phyloP scores from a whole-genome alignment of 1,140 invertebrate genomes.

The Tetramorium parvispinum region DNA sequence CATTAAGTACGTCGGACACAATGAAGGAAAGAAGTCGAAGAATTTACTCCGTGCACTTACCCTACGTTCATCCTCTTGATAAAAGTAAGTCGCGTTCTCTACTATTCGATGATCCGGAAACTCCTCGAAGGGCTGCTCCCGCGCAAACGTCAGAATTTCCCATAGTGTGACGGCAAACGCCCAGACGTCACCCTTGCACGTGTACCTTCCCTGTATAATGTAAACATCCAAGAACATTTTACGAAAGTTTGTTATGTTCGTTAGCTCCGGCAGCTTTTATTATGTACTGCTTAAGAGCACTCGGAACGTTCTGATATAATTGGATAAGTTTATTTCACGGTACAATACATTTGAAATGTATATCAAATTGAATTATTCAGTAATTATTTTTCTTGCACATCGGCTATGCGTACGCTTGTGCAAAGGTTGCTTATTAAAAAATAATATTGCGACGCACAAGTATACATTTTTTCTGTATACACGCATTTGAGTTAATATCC shows the following conservation, averaged over 20 bases:
- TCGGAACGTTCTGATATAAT: not conserved
- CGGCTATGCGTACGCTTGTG: too few relatives aligned
- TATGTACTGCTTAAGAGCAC: constrained; percentile 12
- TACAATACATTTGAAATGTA: not conserved
- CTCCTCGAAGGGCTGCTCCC: constrained; percentile 93
- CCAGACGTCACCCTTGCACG: constrained; percentile 94
- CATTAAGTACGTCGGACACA: constrained; percentile 30
- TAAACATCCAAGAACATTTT: constrained; percentile 34
- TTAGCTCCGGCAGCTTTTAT: not conserved
- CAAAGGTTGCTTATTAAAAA: not conserved
- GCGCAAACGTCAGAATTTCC: constrained; percentile 95
- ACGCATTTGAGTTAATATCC: not conserved
- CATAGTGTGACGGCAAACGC: constrained; percentile 92
- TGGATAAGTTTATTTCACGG: constrained; percentile 5
- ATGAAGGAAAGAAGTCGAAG: constrained; percentile 8
- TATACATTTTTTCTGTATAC: not conserved
- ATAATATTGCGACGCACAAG: not conserved
- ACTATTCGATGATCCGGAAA: constrained; percentile 92
- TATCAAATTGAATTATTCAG: not conserved
- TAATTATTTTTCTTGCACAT: not conserved
- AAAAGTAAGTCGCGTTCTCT: constrained; percentile 91
- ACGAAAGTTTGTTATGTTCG: constrained; percentile 21
- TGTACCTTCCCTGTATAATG: constrained; percentile 90
- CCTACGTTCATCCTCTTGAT: constrained; percentile 88
- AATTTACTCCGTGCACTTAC: constrained; percentile 81